Percentiles rank a stretch among this genome's conserved stretches.
phyloP scores from a whole-genome alignment of 2,113 vertebrate genomes.

The Copsychus sechellarum region DNA sequence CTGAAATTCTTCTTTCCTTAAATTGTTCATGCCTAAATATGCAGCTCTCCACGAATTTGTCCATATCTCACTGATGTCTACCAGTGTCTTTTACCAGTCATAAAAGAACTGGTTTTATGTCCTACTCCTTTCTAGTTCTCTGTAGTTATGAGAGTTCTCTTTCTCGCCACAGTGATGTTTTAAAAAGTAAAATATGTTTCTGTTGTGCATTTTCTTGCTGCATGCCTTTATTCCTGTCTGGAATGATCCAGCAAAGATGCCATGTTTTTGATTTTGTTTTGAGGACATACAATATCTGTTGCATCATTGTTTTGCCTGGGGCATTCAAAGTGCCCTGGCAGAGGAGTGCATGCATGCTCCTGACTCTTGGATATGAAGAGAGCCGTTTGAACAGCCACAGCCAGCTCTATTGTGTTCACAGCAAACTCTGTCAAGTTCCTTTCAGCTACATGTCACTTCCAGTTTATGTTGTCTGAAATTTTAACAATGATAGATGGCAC shows the following conservation, averaged over 20 bases:
- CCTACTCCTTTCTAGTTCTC: not conserved
- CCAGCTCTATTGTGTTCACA: constrained; percentile 22
- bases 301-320: not conserved
- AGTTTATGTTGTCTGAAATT: constrained; percentile 13
- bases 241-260: not conserved
- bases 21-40: not conserved
- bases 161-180: not conserved
- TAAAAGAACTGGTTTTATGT: not conserved
- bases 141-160: not conserved
- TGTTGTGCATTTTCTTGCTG: not conserved
- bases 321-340: not conserved
- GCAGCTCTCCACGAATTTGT: not conserved
- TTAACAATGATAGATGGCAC: constrained; percentile 13
- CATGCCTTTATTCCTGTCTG: not conserved
- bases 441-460: constrained; percentile 64
- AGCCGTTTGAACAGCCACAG: constrained; percentile 33
- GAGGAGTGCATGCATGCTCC: not conserved
- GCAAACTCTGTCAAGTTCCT: constrained; percentile 49
- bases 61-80: not conserved
- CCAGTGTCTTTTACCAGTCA: too few species aligned
- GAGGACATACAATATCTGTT: fast-evolving
- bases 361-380: not conserved
- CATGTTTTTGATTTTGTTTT: not conserved
- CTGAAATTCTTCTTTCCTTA: not conserved
- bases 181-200: not conserved